phyloP scores from a whole-genome alignment of 2,113 vertebrate species.

The Benitochromis conjunctus region DNA sequence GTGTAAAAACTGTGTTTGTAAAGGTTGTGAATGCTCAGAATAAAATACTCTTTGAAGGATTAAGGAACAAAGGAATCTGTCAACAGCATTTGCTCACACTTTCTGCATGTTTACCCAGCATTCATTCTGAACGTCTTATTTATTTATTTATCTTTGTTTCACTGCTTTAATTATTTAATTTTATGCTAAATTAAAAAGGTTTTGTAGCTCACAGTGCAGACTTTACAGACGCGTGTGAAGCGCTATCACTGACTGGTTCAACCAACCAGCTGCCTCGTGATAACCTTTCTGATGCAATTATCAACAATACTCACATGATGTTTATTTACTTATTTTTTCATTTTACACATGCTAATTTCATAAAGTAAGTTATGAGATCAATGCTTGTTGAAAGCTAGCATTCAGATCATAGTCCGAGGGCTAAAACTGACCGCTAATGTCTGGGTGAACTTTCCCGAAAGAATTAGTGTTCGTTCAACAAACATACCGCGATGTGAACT shows the following conservation, averaged over 20 bases:
- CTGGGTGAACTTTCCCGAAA: not conserved
- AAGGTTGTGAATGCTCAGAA: not conserved
- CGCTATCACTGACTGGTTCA: not conserved
- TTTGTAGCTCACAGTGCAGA: not conserved
- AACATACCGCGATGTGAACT: not conserved
- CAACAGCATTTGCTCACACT: fast-evolving
- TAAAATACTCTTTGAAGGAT: not conserved
- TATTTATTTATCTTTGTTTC: not conserved
- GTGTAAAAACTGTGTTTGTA: not conserved
- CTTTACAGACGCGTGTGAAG: not conserved
- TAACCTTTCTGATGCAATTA: not conserved
- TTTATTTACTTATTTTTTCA: not conserved
- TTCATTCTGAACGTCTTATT: not conserved
- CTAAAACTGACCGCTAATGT: not conserved
- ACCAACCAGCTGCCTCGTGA: not conserved
- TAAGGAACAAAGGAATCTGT: not conserved
- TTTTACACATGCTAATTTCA: not conserved
- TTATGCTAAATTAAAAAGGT: not conserved
- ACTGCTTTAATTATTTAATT: not conserved
- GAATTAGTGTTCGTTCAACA: not conserved
- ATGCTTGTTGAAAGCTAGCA: not conserved
- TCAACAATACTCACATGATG: not conserved
- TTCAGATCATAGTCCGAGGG: not conserved
- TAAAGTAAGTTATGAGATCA: not conserved
- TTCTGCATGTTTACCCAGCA: not conserved